A percentile compares a stretch with the other conserved stretches of the same genome.
phyloP scores from a whole-genome alignment of 2,797 vertebrate genomes.

The Acestrorhynchus altus region DNA sequence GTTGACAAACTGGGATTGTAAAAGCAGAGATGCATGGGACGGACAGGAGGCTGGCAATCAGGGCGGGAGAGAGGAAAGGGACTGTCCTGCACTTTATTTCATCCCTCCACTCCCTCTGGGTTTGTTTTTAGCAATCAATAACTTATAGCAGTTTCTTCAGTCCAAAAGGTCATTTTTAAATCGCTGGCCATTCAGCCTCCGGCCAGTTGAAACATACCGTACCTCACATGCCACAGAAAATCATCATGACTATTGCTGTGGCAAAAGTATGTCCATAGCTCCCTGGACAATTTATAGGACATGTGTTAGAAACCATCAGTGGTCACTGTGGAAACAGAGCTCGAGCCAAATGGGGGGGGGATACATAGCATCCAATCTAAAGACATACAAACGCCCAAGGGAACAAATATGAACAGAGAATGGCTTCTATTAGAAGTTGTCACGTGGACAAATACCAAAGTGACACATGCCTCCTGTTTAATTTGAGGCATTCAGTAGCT shows the following conservation, averaged over 20 bases:
- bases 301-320: constrained; percentile 34
- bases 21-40: constrained; percentile 62
- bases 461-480: constrained; percentile 18
- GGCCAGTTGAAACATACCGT: not conserved
- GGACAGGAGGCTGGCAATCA: constrained; percentile 18
- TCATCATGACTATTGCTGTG: constrained; percentile 17
- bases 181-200: not conserved
- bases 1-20: constrained; percentile 66
- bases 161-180: not conserved
- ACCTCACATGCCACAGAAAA: not conserved
- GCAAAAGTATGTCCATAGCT: constrained; percentile 38
- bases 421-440: constrained; percentile 33
- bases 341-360: constrained; percentile 16
- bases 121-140: not conserved
- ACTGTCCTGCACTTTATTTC: constrained; percentile 33
- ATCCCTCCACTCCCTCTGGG: not conserved
- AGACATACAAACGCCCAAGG: constrained; percentile 33
- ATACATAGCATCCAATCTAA: constrained; percentile 60
- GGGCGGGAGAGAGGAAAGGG: constrained; percentile 55
- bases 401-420: constrained; percentile 25
- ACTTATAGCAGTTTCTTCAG: not conserved
- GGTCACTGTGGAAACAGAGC: constrained; percentile 27
- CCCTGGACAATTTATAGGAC: not conserved
- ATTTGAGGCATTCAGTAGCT: constrained; percentile 6
- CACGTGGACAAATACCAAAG: constrained; percentile 17